Evolutionary conservation across 2,888 invertebrate species (phyloP).

Genomic region (Coelinius sp.): DNA sequence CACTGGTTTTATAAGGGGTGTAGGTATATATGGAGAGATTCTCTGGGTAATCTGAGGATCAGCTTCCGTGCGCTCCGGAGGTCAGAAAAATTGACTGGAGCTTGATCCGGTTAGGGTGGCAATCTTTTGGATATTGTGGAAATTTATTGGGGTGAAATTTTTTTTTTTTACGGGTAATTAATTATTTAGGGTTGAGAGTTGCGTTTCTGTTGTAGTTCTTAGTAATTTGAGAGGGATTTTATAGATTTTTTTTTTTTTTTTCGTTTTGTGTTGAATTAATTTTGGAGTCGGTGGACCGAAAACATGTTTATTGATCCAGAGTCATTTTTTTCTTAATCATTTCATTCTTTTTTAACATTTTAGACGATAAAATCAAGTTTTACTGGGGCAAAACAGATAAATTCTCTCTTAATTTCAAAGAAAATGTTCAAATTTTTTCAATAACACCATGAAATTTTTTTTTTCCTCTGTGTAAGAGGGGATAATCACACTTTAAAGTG

Average conservation of each 20-base stretch:
- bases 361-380: too few relatives aligned
- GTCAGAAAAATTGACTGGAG: slow-evolving; percentile 69
- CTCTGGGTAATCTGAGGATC: slow-evolving; percentile 50
- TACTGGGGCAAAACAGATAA: too few relatives aligned
- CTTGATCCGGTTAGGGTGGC: slow-evolving; percentile 57
- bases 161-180: neutral
- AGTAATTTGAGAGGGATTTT: too few relatives aligned
- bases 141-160: slow-evolving; percentile 21
- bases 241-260: too few relatives aligned
- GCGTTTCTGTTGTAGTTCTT: too few relatives aligned
- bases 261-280: too few relatives aligned
- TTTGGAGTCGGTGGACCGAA: too few relatives aligned
- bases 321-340: too few relatives aligned
- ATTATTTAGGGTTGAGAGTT: neutral
- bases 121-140: slow-evolving; percentile 5
- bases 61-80: slow-evolving; percentile 57
- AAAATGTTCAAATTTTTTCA: too few relatives aligned
- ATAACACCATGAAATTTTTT: neutral
- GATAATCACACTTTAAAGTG: neutral
- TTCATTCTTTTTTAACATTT: too few relatives aligned
- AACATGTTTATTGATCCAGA: too few relatives aligned
- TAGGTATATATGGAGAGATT: slow-evolving; percentile 43
- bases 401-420: too few relatives aligned
- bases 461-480: neutral
- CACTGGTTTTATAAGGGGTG: neutral